Evolutionary conservation across 2,797 vertebrate genomes (phyloP).

Genomic region (Trachops cirrhosus): DNA sequence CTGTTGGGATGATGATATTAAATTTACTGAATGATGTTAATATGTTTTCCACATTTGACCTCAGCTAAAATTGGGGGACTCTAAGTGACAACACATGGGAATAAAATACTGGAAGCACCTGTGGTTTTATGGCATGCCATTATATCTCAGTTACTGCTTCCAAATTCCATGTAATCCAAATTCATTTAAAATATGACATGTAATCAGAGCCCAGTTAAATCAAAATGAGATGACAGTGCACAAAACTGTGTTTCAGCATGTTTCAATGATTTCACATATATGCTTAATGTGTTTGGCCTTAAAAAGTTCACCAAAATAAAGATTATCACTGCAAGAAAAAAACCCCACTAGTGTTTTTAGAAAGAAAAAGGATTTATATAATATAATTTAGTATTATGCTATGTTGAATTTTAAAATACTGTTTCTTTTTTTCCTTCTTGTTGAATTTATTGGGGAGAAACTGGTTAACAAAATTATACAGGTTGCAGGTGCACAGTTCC

Average conservation of each 20-base stretch:
- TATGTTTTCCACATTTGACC: background rate
- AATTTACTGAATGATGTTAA: background rate
- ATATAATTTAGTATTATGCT: background rate
- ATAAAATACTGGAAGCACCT: background rate
- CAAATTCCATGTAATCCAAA: background rate
- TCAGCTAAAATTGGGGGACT: background rate
- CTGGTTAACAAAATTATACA: no score
- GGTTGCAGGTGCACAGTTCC: no score
- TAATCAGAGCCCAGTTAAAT: background rate
- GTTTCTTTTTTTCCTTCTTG: no score
- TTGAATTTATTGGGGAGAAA: no score
- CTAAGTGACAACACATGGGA: background rate
- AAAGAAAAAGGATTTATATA: background rate
- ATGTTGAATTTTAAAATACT: background rate
- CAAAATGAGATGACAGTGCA: background rate
- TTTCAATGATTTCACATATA: background rate
- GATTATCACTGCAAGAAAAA: background rate
- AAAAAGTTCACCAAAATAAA: background rate
- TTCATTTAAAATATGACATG: background rate
- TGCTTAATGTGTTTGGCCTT: background rate
- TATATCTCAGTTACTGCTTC: background rate
- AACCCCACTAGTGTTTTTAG: background rate
- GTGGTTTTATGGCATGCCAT: background rate
- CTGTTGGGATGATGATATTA: no score
- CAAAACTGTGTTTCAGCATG: background rate